Evolutionary conservation across 92 coral and sea anemone genomes (phyloP).

Genomic region (Pocillopora meandrina): DNA sequence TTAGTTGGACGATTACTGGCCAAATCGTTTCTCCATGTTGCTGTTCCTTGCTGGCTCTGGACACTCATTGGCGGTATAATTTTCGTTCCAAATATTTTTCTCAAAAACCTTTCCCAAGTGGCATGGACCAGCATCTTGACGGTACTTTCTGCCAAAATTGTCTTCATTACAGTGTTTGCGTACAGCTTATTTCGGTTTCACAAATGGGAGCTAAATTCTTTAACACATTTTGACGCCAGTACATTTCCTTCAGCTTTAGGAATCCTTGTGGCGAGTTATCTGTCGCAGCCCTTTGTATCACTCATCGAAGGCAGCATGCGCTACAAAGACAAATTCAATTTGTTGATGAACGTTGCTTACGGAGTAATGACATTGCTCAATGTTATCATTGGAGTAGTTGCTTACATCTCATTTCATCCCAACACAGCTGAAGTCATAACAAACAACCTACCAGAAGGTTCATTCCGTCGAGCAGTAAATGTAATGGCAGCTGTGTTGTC

Average conservation of each 20-base stretch:
- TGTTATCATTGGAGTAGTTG: slow-evolving; percentile 87
- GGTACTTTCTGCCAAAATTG: slow-evolving; percentile 81
- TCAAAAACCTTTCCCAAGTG: slow-evolving; percentile 89
- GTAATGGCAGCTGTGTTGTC: slow-evolving; percentile 90
- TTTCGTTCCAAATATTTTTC: slow-evolving; percentile 84
- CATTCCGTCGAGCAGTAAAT: slow-evolving; percentile 76
- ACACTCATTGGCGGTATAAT: slow-evolving; percentile 78
- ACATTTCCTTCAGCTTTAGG: slow-evolving; percentile 93
- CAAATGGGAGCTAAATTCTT: slow-evolving; percentile 77
- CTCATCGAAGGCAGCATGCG: slow-evolving; percentile 97
- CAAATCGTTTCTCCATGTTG: slow-evolving; percentile 67
- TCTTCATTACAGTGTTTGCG: slow-evolving; percentile 84
- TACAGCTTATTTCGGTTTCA: slow-evolving; percentile 70
- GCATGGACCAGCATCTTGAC: slow-evolving; percentile 97
- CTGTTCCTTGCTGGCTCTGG: slow-evolving; percentile 77
- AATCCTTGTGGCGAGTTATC: slow-evolving; percentile 91
- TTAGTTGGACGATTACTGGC: slow-evolving; percentile 85
- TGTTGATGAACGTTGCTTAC: slow-evolving; percentile 75
- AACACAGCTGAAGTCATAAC: slow-evolving; percentile 90
- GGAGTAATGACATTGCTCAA: slow-evolving; percentile 80
- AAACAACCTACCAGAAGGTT: slow-evolving; percentile 88
- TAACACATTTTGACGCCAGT: slow-evolving; percentile 74
- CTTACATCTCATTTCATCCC: slow-evolving; percentile 84
- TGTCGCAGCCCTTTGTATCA: slow-evolving; percentile 97
- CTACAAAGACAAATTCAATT: slow-evolving; percentile 69